Evolutionary conservation across 2,888 invertebrate genomes (phyloP).

Genomic region (Tipula unca): DNA sequence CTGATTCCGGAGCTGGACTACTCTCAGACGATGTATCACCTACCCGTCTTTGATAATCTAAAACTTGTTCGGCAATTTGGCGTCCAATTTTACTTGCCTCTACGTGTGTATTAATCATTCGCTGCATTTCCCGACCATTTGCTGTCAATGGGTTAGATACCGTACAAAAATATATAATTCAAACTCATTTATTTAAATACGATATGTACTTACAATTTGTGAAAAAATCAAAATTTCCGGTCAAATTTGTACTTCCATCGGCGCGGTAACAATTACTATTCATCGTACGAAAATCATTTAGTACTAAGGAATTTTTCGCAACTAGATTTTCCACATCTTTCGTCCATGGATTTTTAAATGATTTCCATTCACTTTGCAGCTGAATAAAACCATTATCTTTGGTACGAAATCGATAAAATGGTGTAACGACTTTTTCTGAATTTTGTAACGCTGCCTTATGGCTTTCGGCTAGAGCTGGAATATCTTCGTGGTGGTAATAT

Average conservation of each 20-base stretch:
- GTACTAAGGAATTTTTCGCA: conserved; percentile 72
- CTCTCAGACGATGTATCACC: conserved; percentile 43
- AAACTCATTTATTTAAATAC: neutral
- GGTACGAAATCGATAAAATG: conserved; percentile 68
- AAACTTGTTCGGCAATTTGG: conserved; percentile 71
- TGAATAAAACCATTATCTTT: conserved; percentile 64
- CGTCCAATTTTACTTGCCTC: conserved; percentile 79
- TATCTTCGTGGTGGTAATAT: conserved; percentile 77
- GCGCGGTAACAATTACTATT: conserved; percentile 44
- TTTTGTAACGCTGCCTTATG: conserved; percentile 71
- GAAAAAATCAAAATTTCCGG: conserved; percentile 48
- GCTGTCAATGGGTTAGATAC: conserved; percentile 33
- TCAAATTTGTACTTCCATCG: conserved; percentile 33
- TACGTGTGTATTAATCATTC: conserved; percentile 63
- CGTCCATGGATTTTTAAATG: conserved; percentile 92
- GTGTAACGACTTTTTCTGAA: conserved; percentile 54
- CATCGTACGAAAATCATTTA: conserved; percentile 42
- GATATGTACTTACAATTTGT: conserved; percentile 43
- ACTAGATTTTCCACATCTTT: conserved; percentile 88
- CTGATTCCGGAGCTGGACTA: conserved; percentile 26
- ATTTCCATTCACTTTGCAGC: conserved; percentile 77
- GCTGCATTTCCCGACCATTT: conserved; percentile 56
- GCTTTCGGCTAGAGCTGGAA: conserved; percentile 67
- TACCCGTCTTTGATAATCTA: conserved; percentile 49
- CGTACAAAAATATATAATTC: neutral